phyloP scores from a whole-genome alignment of 2,797 vertebrate species.

The Pitangus sulphuratus region DNA sequence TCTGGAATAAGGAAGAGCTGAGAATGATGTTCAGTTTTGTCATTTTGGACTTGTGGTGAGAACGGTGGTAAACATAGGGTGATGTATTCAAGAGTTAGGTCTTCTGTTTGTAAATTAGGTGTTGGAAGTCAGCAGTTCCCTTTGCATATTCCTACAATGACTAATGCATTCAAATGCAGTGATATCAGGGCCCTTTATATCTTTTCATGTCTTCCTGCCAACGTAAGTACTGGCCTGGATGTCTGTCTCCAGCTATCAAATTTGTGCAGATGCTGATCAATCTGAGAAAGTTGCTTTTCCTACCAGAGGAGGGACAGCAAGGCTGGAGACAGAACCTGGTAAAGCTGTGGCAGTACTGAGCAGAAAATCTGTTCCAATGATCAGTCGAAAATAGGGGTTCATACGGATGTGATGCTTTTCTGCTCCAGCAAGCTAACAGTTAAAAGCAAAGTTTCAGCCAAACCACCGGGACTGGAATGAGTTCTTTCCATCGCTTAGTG shows the following conservation, averaged over 20 bases:
- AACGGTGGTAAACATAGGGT: background rate
- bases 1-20: background rate
- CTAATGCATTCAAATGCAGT: background rate
- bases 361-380: background rate
- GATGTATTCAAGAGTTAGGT: background rate
- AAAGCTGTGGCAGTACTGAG: background rate
- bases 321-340: background rate
- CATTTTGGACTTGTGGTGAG: background rate
- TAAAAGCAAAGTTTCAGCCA: background rate
- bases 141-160: background rate
- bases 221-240: background rate
- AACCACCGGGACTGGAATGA: background rate
- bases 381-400: background rate
- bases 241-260: background rate
- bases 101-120: background rate
- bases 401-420: background rate
- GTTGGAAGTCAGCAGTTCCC: background rate
- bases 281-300: background rate
- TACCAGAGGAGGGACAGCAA: background rate
- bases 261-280: background rate
- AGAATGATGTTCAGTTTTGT: background rate
- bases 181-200: background rate
- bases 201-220: background rate
- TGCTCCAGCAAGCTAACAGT: background rate
- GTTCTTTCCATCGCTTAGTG: constrained; percentile 7